phyloP scores from a whole-genome alignment of 2,888 invertebrate species.

The Eucera pruinosa region DNA sequence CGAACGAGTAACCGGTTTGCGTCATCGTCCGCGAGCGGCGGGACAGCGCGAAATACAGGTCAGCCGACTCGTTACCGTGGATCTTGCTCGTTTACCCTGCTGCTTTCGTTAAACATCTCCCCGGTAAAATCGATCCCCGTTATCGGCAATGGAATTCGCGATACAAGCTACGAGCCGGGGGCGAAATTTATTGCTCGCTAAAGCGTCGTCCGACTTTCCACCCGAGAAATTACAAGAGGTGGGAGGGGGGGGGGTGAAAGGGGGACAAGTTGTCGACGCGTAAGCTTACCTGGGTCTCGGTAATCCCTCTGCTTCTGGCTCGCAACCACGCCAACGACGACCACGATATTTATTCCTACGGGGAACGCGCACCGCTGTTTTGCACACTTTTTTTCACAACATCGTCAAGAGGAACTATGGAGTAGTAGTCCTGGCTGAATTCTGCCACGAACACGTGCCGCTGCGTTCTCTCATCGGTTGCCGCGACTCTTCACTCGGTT shows the following conservation, averaged over 20 bases:
- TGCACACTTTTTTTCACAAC: constrained; percentile 44
- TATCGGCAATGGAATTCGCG: constrained; percentile 17
- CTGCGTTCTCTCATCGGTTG: constrained; percentile 52
- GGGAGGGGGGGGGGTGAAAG: too few species aligned
- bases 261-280: too few species aligned
- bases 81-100: constrained; percentile 5
- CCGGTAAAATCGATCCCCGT: constrained; percentile 16
- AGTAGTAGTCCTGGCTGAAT: constrained; percentile 1
- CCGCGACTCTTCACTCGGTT: too few species aligned
- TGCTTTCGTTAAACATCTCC: constrained; percentile 5
- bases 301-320: background rate
- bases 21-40: background rate
- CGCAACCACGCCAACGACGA: too few species aligned
- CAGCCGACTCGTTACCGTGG: constrained; percentile 13
- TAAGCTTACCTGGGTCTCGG: constrained; percentile 17
- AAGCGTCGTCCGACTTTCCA: background rate
- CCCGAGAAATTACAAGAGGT: constrained; percentile 2
- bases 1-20: background rate
- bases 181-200: constrained; percentile 5
- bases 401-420: background rate
- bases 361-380: constrained; percentile 3
- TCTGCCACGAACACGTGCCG: constrained; percentile 55
- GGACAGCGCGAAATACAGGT: background rate
- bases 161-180: constrained; percentile 10
- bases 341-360: constrained; percentile 11